These are phyloP conservation scores for Salvelinus fontinalis DNA, from an alignment of 2,113 vertebrate genomes.

Conservation along the genomic window DNA sequence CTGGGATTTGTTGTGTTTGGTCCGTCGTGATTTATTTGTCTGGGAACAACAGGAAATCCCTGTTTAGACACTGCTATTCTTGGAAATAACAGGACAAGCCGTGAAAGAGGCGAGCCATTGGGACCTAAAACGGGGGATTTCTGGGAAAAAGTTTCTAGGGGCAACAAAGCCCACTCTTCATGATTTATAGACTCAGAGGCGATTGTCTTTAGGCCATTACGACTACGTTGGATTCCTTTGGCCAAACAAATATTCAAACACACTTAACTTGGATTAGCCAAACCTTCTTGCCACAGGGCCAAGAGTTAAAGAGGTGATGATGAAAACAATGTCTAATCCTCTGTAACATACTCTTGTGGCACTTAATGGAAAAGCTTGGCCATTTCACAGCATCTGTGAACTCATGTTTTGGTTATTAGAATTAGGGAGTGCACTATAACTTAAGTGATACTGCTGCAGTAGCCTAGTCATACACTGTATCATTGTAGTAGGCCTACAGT, in stretches of 20 bases:
- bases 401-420: background rate
- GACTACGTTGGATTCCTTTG: background rate
- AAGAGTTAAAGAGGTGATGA: background rate
- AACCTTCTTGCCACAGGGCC: background rate
- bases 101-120: background rate
- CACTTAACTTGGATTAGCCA: background rate
- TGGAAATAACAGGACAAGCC: slow-evolving; percentile 48
- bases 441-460: background rate
- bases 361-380: background rate
- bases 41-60: slow-evolving; percentile 71
- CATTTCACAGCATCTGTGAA: background rate
- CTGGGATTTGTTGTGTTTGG: slow-evolving; percentile 46
- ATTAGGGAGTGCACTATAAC: background rate
- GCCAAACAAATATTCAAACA: background rate
- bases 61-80: slow-evolving; percentile 56
- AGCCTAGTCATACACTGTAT: background rate
- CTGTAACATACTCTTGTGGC: background rate
- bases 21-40: slow-evolving; percentile 58
- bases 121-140: slow-evolving; percentile 10
- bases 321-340: background rate
- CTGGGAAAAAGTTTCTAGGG: slow-evolving; percentile 24
- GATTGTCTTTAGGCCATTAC: background rate
- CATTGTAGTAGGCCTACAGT: background rate
- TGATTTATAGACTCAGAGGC: background rate
- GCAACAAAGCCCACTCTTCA: background rate